These are phyloP conservation scores for Drosophila tanythrix DNA, from an alignment of 2,888 invertebrate species.

Conservation along the genomic window DNA sequence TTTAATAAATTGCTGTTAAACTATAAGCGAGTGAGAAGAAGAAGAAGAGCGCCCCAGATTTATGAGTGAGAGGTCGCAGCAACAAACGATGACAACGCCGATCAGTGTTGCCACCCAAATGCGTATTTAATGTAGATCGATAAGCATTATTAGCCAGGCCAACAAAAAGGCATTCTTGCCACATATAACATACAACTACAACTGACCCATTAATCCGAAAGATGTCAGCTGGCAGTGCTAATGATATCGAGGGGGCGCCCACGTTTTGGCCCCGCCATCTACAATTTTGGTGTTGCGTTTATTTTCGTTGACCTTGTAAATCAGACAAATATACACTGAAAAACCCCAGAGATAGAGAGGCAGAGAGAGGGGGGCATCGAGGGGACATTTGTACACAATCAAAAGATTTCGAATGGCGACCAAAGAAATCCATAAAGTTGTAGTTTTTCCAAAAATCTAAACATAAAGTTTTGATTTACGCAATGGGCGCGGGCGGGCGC, in stretches of 20 bases:
- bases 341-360: neutral
- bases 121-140: conserved; percentile 26
- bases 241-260: conserved; percentile 64
- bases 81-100: neutral
- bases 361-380: conserved; percentile 20
- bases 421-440: conserved; percentile 59
- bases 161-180: conserved; percentile 26
- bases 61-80: conserved; percentile 15
- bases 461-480: conserved; percentile 76
- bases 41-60: conserved; percentile 20
- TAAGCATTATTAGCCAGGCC: conserved; percentile 43
- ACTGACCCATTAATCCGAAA: conserved; percentile 70
- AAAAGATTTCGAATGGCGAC: conserved; percentile 55
- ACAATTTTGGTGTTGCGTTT: conserved; percentile 47
- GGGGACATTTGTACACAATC: conserved; percentile 49
- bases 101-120: conserved; percentile 39
- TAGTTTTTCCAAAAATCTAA: conserved; percentile 39
- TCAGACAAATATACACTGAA: conserved; percentile 37
- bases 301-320: conserved; percentile 76
- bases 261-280: conserved; percentile 58
- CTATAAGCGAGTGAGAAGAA: conserved; percentile 47
- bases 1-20: conserved; percentile 76
- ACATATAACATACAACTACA: neutral
- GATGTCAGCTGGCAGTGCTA: conserved; percentile 65
- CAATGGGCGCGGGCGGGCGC: conserved; percentile 54